phyloP scores from a whole-genome alignment of 2,888 invertebrate genomes.

The Lypha dubia region DNA sequence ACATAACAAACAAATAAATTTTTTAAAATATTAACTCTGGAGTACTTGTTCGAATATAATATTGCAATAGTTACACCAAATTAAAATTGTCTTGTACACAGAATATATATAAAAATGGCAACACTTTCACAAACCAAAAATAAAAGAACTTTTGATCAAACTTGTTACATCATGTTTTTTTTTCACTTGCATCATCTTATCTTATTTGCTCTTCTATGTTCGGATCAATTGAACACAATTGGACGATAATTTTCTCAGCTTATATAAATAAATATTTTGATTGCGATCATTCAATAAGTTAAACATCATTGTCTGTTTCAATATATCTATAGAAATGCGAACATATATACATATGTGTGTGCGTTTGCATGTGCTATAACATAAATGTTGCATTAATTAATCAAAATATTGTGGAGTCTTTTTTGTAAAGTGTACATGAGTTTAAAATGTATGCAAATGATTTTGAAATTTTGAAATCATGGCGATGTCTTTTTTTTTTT shows the following conservation, averaged over 20 bases:
- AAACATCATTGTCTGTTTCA: slow-evolving; percentile 24
- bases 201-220: not conserved
- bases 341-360: not conserved
- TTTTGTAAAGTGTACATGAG: slow-evolving; percentile 14
- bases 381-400: slow-evolving; percentile 58
- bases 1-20: too few relatives aligned
- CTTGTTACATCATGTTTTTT: not conserved
- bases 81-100: too few relatives aligned
- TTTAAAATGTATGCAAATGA: slow-evolving; percentile 51
- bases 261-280: slow-evolving; percentile 77
- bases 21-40: too few relatives aligned
- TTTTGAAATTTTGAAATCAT: slow-evolving; percentile 20
- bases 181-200: not conserved
- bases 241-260: slow-evolving; percentile 41
- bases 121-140: not conserved
- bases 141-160: not conserved
- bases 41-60: too few relatives aligned
- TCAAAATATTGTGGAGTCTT: slow-evolving; percentile 48
- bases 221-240: slow-evolving; percentile 57
- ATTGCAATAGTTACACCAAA: too few relatives aligned
- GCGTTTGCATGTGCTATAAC: not conserved
- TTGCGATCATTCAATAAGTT: slow-evolving; percentile 78
- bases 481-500: not conserved
- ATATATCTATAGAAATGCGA: not conserved
- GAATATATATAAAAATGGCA: slow-evolving; percentile 7